phyloP scores from a whole-genome alignment of 2,113 vertebrate genomes.

The Setophaga petechia region DNA sequence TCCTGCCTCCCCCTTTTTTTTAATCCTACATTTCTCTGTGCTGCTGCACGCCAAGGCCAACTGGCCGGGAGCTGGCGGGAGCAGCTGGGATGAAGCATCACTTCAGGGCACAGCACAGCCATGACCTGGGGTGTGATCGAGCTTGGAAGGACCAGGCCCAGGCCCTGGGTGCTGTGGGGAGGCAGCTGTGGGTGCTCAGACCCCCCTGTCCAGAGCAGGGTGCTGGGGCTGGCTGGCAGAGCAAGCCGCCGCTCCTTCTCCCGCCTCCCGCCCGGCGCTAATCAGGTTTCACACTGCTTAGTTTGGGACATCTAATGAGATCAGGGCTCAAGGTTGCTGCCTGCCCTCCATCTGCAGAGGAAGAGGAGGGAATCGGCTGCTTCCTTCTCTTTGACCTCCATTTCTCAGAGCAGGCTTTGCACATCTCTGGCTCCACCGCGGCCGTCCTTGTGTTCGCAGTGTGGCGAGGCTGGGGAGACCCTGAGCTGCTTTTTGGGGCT shows the following conservation, averaged over 20 bases:
- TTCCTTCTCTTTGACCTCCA: not conserved
- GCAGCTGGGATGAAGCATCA: not conserved
- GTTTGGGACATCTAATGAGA: conserved; percentile 60
- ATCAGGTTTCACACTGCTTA: conserved; percentile 49
- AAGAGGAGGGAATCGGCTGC: not conserved
- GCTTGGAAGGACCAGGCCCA: not conserved
- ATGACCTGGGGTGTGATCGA: rapidly evolving
- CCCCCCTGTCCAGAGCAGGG: not conserved
- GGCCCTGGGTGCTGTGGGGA: not conserved
- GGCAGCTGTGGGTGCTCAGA: not conserved
- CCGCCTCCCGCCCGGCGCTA: not conserved
- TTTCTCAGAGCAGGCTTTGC: not conserved
- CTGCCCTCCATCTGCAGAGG: not conserved
- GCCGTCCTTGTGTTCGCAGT: rapidly evolving
- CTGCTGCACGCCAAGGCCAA: not conserved
- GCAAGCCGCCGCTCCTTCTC: not conserved
- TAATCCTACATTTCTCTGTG: conserved; percentile 39
- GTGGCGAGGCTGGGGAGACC: not conserved
- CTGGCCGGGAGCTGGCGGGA: not conserved
- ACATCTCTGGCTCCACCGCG: rapidly evolving
- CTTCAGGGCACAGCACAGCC: not conserved
- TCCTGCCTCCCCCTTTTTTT: not conserved
- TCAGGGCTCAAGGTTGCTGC: conserved; percentile 26
- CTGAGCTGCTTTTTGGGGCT: not conserved
- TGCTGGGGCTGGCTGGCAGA: not conserved